Conservation (phyloP, 2,888 invertebrate species). For the Agriopis leucophaearia region DNA sequence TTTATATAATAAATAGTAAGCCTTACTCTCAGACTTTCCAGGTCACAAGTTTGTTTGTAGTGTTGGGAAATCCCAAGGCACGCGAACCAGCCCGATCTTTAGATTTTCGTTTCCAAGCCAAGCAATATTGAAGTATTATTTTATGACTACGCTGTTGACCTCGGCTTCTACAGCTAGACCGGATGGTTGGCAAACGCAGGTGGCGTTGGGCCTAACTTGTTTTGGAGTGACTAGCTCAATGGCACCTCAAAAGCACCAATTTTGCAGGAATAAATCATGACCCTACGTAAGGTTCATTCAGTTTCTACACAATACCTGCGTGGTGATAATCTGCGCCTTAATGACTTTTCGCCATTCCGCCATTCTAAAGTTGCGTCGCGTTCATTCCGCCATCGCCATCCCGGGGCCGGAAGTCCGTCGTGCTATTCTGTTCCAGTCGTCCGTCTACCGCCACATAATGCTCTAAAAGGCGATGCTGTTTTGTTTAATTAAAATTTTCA, state of each 20-base stretch:
- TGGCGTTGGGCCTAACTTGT: too few species aligned
- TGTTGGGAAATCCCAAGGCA: too few species aligned
- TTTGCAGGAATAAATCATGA: slow-evolving; percentile 2
- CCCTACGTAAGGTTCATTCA: slow-evolving; percentile 13
- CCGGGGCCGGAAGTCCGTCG: slow-evolving; percentile 71
- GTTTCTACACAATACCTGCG: slow-evolving; percentile 16
- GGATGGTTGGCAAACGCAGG: too few species aligned
- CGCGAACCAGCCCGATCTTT: too few species aligned
- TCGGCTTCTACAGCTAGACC: too few species aligned
- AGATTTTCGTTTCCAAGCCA: too few species aligned
- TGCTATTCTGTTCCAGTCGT: slow-evolving; percentile 61
- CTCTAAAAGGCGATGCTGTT: slow-evolving; percentile 58
- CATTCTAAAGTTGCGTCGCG: slow-evolving; percentile 50
- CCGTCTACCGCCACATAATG: slow-evolving; percentile 69
- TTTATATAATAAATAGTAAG: too few species aligned
- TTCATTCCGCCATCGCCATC: slow-evolving; percentile 49
- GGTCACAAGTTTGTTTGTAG: too few species aligned
- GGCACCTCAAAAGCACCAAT: background rate
- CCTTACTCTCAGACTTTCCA: too few species aligned
- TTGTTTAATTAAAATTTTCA: slow-evolving; percentile 83
- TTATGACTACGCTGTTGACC: too few species aligned
- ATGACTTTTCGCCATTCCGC: slow-evolving; percentile 61
- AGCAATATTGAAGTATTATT: too few species aligned
- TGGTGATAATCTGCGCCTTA: slow-evolving; percentile 63
- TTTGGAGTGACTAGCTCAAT: too few species aligned